phyloP scores from a whole-genome alignment of 1,140 invertebrate species.

The Pseudomyrmex cubaensis region DNA sequence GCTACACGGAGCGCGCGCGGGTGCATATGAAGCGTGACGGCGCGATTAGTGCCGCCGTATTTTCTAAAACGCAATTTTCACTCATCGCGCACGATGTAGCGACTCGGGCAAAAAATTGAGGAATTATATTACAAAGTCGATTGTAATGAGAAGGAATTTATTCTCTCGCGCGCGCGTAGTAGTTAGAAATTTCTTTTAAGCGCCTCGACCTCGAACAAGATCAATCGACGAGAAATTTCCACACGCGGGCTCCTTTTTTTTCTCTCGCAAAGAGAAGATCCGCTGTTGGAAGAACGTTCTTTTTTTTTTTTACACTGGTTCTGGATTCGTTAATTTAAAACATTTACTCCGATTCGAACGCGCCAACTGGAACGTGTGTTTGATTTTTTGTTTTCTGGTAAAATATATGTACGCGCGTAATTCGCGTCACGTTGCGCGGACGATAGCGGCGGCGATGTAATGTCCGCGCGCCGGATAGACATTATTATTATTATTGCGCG shows the following conservation, averaged over 20 bases:
- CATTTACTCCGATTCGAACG: too few species aligned
- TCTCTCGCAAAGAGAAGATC: too few species aligned
- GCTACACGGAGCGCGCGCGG: background rate
- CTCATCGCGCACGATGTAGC: slow-evolving; percentile 15
- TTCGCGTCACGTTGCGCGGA: background rate
- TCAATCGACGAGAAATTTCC: too few species aligned
- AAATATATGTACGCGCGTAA: background rate
- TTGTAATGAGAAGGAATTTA: slow-evolving; percentile 12
- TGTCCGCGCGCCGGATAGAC: background rate
- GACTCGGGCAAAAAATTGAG: slow-evolving; percentile 29
- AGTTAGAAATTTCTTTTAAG: background rate
- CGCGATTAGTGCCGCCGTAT: slow-evolving; percentile 45
- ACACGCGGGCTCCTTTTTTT: too few species aligned
- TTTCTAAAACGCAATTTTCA: slow-evolving; percentile 55
- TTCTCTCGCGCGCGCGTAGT: background rate
- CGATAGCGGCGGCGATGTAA: background rate
- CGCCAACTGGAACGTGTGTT: too few species aligned
- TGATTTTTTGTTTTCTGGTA: too few species aligned
- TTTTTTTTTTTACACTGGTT: too few species aligned
- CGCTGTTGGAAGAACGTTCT: too few species aligned
- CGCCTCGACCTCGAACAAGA: too few species aligned
- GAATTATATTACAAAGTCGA: slow-evolving; percentile 15
- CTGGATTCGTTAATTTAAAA: too few species aligned
- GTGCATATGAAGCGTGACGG: slow-evolving; percentile 46
- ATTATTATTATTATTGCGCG: background rate